phyloP scores from a whole-genome alignment of 2,888 invertebrate species.

The Conops quadrifasciatus region DNA sequence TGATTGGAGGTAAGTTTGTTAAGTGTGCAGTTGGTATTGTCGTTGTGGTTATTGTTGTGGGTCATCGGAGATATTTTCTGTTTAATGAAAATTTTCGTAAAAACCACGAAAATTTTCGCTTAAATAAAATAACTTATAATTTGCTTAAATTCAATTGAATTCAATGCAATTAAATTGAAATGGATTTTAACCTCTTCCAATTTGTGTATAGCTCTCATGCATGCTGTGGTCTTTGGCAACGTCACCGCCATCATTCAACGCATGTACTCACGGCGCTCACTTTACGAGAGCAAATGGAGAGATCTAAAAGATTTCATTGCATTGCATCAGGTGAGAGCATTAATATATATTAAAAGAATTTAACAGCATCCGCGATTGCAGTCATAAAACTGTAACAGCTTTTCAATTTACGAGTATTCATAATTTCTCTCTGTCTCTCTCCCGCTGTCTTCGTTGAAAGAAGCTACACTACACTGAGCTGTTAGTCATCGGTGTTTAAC shows the following conservation, averaged over 20 bases:
- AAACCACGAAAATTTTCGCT: no score
- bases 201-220: conserved; percentile 83
- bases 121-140: no score
- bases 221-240: conserved; percentile 97
- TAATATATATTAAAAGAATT: neutral
- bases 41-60: neutral
- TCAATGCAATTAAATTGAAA: neutral
- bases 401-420: no score
- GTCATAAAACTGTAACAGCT: neutral
- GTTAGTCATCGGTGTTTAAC: no score
- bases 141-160: conserved; percentile 1
- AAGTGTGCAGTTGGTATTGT: neutral
- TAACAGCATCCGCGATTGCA: neutral
- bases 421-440: no score
- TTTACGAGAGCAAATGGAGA: conserved; percentile 93
- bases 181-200: conserved; percentile 7
- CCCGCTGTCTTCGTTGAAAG: no score
- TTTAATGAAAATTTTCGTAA: no score
- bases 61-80: neutral
- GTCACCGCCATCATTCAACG: conserved; percentile 97
- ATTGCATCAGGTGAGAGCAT: conserved; percentile 76
- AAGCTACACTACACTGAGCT: no score
- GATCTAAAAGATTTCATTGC: conserved; percentile 95
- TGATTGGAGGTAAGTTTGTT: conserved; percentile 84
- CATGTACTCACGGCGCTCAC: conserved; percentile 92